Evolutionary conservation across 1,140 invertebrate genomes (phyloP).

Genomic region (Cotesia typhae): DNA sequence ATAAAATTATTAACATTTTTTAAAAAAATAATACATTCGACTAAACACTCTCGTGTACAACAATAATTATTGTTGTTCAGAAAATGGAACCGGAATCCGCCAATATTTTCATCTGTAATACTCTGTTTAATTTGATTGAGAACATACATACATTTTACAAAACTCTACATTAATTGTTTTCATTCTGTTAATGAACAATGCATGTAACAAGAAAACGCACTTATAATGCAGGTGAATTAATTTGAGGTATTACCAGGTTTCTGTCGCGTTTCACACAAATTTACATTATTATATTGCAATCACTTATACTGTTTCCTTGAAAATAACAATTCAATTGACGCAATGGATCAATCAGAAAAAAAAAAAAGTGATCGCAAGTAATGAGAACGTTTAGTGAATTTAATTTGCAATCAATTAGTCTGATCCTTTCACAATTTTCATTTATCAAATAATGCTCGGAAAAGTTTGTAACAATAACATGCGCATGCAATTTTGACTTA

Average conservation of each 20-base stretch:
- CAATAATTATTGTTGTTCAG: no score
- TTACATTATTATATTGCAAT: neutral
- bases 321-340: constrained; percentile 1
- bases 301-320: no score
- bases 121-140: no score
- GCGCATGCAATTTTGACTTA: constrained; percentile 9
- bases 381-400: neutral
- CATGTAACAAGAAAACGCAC: constrained; percentile 28
- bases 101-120: no score
- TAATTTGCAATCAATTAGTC: neutral
- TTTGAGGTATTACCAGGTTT: neutral
- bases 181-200: neutral
- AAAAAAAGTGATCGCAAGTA: constrained; percentile 3
- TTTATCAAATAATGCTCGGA: neutral
- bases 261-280: neutral
- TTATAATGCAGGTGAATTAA: constrained; percentile 11
- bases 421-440: neutral
- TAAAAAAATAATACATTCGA: no score
- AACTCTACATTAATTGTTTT: neutral
- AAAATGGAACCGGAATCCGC: no score
- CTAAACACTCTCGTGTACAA: no score
- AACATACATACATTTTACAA: no score
- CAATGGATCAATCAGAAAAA: neutral
- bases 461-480: neutral
- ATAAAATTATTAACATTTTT: no score